These are phyloP conservation scores for Sogatella furcifera DNA, from an alignment of 1,140 invertebrate genomes.

Conservation along the genomic window DNA sequence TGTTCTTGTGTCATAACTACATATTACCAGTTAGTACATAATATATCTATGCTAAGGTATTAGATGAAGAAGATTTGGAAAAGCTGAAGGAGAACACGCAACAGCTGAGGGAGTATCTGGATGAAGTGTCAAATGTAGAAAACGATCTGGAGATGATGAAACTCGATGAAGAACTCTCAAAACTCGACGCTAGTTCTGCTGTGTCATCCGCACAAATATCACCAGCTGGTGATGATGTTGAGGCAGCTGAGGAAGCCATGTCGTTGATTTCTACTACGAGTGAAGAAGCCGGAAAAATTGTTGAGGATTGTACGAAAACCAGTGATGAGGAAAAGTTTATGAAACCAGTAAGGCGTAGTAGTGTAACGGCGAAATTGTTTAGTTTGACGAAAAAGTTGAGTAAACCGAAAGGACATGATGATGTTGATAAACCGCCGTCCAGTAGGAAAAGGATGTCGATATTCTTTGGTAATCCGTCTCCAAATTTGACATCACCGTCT, in stretches of 20 bases:
- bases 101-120: slow-evolving; percentile 18
- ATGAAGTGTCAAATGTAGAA: not conserved
- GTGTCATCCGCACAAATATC: slow-evolving; percentile 29
- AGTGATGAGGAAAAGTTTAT: not conserved
- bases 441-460: not conserved
- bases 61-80: slow-evolving; percentile 18
- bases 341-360: slow-evolving; percentile 15
- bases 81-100: slow-evolving; percentile 3
- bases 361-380: slow-evolving; percentile 41
- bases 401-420: slow-evolving; percentile 46
- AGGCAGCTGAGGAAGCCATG: slow-evolving; percentile 26
- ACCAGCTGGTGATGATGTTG: slow-evolving; percentile 24
- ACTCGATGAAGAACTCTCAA: slow-evolving; percentile 28
- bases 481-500: not conserved
- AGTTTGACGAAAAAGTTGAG: slow-evolving; percentile 69
- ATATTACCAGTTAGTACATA: no score
- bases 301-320: not conserved
- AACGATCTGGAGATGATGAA: no score
- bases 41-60: slow-evolving; percentile 16
- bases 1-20: no score
- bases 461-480: slow-evolving; percentile 3
- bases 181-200: slow-evolving; percentile 20
- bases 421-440: not conserved
- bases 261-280: not conserved
- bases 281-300: not conserved